These are phyloP conservation scores for Temnothorax unifasciatus DNA, from an alignment of 2,888 invertebrate genomes.

Conservation along the genomic window DNA sequence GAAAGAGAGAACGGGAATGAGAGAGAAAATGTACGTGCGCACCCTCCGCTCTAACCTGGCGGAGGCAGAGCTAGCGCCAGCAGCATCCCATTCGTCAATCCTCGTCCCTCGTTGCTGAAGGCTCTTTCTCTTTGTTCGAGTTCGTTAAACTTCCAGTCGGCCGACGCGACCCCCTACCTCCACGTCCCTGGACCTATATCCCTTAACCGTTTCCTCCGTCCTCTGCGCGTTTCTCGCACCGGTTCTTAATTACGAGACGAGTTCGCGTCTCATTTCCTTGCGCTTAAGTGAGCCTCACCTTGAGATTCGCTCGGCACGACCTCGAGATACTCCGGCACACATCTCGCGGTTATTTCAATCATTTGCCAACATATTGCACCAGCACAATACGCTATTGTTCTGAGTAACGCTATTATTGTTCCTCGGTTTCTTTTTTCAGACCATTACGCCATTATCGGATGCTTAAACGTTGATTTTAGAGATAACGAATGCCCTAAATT, in stretches of 20 bases:
- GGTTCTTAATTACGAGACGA: constrained; percentile 47
- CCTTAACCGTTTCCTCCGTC: constrained; percentile 55
- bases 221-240: constrained; percentile 29
- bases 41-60: constrained; percentile 65
- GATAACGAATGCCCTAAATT: not conserved
- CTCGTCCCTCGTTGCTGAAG: constrained; percentile 71
- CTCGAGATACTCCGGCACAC: not conserved
- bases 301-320: constrained; percentile 19
- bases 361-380: not conserved
- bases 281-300: constrained; percentile 28
- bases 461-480: not conserved
- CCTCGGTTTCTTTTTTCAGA: not conserved
- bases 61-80: constrained; percentile 64
- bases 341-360: constrained; percentile 8
- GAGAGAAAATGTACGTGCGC: constrained; percentile 66
- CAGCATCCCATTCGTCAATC: constrained; percentile 79
- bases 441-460: not conserved
- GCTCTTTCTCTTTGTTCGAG: constrained; percentile 77
- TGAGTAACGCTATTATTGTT: not conserved
- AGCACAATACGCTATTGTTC: not conserved
- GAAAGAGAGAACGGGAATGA: constrained; percentile 33
- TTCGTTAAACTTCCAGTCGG: constrained; percentile 79
- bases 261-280: constrained; percentile 39
- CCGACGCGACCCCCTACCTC: constrained; percentile 62
- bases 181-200: constrained; percentile 44